These are phyloP conservation scores for Halichondria panicea DNA, from an alignment of 37 sponge, comb jelly and placozoan species.

Conservation along the genomic window DNA sequence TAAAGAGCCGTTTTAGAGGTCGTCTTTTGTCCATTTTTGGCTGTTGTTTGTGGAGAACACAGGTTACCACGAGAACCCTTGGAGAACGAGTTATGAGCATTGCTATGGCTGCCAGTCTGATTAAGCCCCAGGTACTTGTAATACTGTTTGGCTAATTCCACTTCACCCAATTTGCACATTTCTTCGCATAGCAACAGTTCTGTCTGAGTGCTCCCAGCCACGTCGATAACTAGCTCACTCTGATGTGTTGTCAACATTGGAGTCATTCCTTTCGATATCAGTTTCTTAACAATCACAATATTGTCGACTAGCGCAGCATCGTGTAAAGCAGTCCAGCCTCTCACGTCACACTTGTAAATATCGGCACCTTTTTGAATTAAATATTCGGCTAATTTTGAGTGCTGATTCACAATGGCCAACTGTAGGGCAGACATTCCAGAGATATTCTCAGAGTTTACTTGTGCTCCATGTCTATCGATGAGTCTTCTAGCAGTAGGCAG, in stretches of 20 bases:
- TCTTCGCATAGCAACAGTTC: slow-evolving; percentile 45
- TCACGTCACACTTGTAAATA: slow-evolving; percentile 34
- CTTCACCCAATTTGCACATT: slow-evolving; percentile 31
- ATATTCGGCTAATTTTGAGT: slow-evolving; percentile 47
- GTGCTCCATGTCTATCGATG: slow-evolving; percentile 27
- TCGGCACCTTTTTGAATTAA: slow-evolving; percentile 62
- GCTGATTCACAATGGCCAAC: slow-evolving; percentile 52
- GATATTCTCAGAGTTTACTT: slow-evolving; percentile 42
- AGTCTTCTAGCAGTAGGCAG: slow-evolving; percentile 41
- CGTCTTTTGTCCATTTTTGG: no score
- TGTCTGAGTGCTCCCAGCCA: slow-evolving; percentile 55
- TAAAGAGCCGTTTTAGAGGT: no score
- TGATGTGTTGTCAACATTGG: slow-evolving; percentile 4
- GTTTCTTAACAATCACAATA: slow-evolving; percentile 21
- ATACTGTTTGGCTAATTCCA: slow-evolving; percentile 37
- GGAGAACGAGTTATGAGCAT: no score
- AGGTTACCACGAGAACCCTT: no score
- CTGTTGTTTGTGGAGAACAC: no score
- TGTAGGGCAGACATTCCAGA: slow-evolving; percentile 56
- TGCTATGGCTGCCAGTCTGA: no score
- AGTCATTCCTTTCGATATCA: slow-evolving; percentile 52
- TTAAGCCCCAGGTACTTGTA: slow-evolving; percentile 18
- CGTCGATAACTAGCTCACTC: slow-evolving; percentile 62
- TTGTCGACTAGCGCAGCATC: slow-evolving; percentile 63
- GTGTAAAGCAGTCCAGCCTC: slow-evolving; percentile 72